Percentiles rank a stretch among this genome's conserved stretches.
phyloP scores from a whole-genome alignment of 2,888 invertebrate species.

The Cephus nigrinus region DNA sequence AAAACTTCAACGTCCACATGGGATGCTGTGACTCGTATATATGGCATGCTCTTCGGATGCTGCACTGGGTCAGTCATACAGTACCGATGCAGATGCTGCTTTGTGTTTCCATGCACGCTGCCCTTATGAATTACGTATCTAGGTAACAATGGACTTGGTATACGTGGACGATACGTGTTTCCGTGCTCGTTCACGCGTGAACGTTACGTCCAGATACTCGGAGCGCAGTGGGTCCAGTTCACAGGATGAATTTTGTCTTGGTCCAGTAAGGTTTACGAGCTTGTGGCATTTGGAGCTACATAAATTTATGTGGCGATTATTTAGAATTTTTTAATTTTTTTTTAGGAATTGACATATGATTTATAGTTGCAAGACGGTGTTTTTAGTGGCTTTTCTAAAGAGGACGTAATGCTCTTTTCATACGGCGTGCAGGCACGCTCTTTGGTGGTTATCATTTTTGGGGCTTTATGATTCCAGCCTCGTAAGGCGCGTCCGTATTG shows the following conservation, averaged over 20 bases:
- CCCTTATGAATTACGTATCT: neutral
- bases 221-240: neutral
- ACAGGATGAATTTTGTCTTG: neutral
- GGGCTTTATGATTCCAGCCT: slow-evolving; percentile 47
- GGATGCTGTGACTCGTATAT: neutral
- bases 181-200: neutral
- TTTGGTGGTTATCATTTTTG: neutral
- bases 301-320: neutral
- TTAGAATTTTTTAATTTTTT: neutral
- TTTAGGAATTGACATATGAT: neutral
- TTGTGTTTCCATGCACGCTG: neutral
- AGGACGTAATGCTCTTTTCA: neutral
- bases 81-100: neutral
- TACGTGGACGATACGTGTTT: too few species aligned
- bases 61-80: neutral
- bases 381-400: neutral
- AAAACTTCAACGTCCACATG: neutral
- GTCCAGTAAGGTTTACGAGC: neutral
- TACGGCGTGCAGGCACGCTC: neutral
- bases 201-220: neutral
- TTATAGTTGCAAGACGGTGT: neutral
- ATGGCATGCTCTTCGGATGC: neutral
- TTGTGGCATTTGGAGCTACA: neutral
- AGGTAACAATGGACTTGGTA: neutral
- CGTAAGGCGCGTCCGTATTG: slow-evolving; percentile 31